Percentiles rank a stretch among this genome's conserved stretches.
These are phyloP conservation scores for Mesaphorura yosii DNA, from an alignment of 1,140 invertebrate genomes.

Conservation along the genomic window DNA sequence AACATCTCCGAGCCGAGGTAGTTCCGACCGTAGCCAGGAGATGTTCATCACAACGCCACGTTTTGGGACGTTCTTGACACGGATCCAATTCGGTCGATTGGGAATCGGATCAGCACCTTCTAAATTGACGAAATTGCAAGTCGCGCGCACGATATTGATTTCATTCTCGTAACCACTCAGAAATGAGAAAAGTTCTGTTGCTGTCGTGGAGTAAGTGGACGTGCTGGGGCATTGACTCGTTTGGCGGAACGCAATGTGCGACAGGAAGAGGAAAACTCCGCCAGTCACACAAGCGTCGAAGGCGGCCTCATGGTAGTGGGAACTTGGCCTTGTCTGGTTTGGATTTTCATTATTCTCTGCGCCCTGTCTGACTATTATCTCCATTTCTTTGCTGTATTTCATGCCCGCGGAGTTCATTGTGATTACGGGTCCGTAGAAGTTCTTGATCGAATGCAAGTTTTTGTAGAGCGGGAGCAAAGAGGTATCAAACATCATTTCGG, in stretches of 20 bases:
- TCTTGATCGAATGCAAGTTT: conserved; percentile 2
- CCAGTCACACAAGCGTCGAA: conserved; percentile 64
- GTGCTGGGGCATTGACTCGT: conserved; percentile 22
- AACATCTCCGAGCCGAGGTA: conserved; percentile 21
- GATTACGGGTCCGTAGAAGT: conserved; percentile 16
- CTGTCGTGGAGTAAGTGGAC: conserved; percentile 35
- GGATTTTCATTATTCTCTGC: conserved; percentile 1
- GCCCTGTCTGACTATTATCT: neutral
- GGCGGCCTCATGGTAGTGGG: conserved; percentile 54
- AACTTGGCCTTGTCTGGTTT: conserved; percentile 12
- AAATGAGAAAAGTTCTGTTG: conserved; percentile 43
- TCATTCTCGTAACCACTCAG: conserved; percentile 44
- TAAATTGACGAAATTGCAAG: conserved; percentile 36
- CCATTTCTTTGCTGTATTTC: conserved; percentile 23
- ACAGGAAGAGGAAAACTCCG: conserved; percentile 48
- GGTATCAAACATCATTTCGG: conserved; percentile 3
- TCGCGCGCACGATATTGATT: conserved; percentile 38
- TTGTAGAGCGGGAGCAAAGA: conserved; percentile 12
- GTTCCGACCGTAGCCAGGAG: neutral
- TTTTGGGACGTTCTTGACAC: conserved; percentile 34
- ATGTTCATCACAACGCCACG: neutral
- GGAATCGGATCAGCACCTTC: conserved; percentile 42
- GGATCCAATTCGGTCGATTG: conserved; percentile 42
- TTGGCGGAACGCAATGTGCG: conserved; percentile 38
- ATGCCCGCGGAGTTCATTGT: conserved; percentile 29